These are phyloP conservation scores for Cyanoramphus novaezelandiae DNA, from an alignment of 2,113 vertebrate genomes.

Conservation along the genomic window DNA sequence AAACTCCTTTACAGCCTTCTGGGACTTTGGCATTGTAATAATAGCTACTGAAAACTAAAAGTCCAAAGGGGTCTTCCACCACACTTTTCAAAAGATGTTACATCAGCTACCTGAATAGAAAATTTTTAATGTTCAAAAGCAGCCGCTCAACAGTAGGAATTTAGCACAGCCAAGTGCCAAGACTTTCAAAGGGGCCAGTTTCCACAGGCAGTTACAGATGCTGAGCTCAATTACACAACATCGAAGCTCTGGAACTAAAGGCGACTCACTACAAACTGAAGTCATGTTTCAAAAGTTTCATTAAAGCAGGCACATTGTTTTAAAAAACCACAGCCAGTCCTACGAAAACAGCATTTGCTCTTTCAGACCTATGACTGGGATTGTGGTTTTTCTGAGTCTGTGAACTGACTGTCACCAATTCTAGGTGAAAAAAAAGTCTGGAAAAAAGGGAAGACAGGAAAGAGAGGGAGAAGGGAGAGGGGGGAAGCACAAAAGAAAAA, in stretches of 20 bases:
- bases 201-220: neutral
- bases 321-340: neutral
- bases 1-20: neutral
- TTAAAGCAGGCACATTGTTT: neutral
- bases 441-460: neutral
- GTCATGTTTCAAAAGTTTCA: neutral
- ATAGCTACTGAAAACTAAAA: neutral
- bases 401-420: neutral
- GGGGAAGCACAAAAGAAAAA: neutral
- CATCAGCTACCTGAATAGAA: neutral
- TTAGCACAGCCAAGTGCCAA: neutral
- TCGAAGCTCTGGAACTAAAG: neutral
- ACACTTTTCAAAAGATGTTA: neutral
- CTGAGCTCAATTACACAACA: neutral
- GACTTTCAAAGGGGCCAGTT: neutral
- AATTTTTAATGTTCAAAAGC: neutral
- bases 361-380: neutral
- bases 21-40: neutral
- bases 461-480: fast-evolving
- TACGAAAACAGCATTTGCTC: neutral
- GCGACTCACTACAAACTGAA: neutral
- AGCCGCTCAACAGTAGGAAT: neutral
- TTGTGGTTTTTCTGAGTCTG: neutral
- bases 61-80: neutral
- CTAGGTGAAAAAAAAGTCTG: neutral